Base-by-base conservation (phyloP, 1,140 invertebrate genomes). In the silkworm (Bombyx mori) region DNA sequence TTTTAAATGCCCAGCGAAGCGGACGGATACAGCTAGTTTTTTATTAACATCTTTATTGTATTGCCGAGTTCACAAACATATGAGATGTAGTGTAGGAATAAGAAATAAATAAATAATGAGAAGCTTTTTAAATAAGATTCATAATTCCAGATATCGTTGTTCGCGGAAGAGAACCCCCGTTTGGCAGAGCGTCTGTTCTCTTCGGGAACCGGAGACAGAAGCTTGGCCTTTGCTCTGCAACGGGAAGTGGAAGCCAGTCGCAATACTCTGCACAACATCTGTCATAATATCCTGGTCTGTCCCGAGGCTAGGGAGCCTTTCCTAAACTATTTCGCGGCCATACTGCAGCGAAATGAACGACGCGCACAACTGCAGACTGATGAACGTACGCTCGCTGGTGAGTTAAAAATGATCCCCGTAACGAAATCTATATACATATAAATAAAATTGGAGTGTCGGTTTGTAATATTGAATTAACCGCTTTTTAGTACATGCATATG, bases 81-180 rank as follows among this genome's bases (percentile, higher is more conserved):
- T 18, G 12, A 18, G 12, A 18, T 18, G 12, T 18, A 18, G 12
- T 18, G 12, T 18, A 18, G 12, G 12, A 18, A 18, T 18, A 18
- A 18, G 12, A 18, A 18, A 18, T 1, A 35, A 35, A 35, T 3
- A 35, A 35, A 35, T 2, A 35, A 35, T 35, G 26, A 35, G 26
- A 35, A 5, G 26, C 26, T 3, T 35, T 35, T 35, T 35, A 1
- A 35, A 35, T 35, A 35, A 35, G 26, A 35, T 35, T 0, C 2
- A 35, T 35, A 35, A 35, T 35, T 90, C 96, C 49, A 87, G 84
- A 78, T 84, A 70, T 98, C 97, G 0, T 90, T 98, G 0, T 98
- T 98, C 79, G 96, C 95, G 43, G 97, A 98, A 80, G 97, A 99
- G 79, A 95, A 97, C 77, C 92, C 94, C 0, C 92, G 93, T 67